These are phyloP conservation scores for Eurytemora carolleeae DNA, from an alignment of 1,140 invertebrate genomes.

Conservation along the genomic window DNA sequence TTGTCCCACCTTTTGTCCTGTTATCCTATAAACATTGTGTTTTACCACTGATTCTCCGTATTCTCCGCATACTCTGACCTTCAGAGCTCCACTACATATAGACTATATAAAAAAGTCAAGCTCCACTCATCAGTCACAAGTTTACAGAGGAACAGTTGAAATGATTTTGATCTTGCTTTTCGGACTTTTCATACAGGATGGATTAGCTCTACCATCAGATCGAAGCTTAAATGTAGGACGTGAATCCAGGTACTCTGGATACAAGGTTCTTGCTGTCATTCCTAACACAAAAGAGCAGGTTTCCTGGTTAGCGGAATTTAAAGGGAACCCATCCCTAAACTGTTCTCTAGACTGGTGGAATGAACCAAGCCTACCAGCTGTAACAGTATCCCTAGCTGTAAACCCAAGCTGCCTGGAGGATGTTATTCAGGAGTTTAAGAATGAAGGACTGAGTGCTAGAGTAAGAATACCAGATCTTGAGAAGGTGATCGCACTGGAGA, in stretches of 20 bases:
- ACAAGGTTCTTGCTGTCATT: background rate
- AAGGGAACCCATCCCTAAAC: background rate
- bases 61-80: too few relatives aligned
- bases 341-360: background rate
- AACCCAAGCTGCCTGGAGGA: background rate
- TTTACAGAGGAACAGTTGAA: too few relatives aligned
- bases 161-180: too few relatives aligned
- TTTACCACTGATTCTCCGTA: too few relatives aligned
- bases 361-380: background rate
- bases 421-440: background rate
- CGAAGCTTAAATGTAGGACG: too few relatives aligned
- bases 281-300: background rate
- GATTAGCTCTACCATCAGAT: too few relatives aligned
- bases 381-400: background rate
- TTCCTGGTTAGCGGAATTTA: background rate
- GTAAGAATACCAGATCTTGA: background rate
- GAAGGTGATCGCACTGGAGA: background rate
- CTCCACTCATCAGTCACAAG: too few relatives aligned
- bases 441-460: background rate
- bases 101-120: too few relatives aligned
- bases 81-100: too few relatives aligned
- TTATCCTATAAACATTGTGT: too few relatives aligned
- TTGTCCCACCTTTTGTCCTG: too few relatives aligned
- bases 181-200: too few relatives aligned
- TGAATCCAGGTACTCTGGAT: background rate